A percentile compares a stretch with the other conserved stretches of the same genome.
Evolutionary conservation across 1,140 invertebrate species (phyloP).

Genomic region (Ips nitidus): DNA sequence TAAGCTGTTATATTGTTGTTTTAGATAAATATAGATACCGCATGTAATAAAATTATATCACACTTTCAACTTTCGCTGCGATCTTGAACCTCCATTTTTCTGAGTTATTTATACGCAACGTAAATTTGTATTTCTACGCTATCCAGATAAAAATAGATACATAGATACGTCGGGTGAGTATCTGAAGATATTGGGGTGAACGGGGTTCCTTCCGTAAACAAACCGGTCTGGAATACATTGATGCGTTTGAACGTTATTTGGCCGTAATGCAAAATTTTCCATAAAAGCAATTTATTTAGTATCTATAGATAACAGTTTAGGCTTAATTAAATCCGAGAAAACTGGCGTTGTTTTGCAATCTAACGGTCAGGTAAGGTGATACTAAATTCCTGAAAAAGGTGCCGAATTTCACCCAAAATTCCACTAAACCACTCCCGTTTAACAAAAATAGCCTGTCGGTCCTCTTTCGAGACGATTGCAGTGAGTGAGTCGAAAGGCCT

Average conservation of each 20-base stretch:
- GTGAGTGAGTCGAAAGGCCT: conserved; percentile 32
- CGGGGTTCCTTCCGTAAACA: conserved; percentile 3
- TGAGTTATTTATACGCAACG: too few relatives aligned
- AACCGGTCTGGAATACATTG: background rate
- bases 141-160: conserved; percentile 17
- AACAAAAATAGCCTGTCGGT: conserved; percentile 49
- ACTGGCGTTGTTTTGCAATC: too few relatives aligned
- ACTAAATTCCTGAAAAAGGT: conserved; percentile 50
- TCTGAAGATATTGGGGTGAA: conserved; percentile 4
- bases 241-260: background rate
- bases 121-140: background rate
- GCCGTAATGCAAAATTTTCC: background rate
- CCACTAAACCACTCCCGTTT: conserved; percentile 39
- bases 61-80: too few relatives aligned
- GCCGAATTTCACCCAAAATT: conserved; percentile 47
- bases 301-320: too few relatives aligned
- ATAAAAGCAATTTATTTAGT: background rate
- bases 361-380: conserved; percentile 38
- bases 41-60: too few relatives aligned
- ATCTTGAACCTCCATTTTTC: too few relatives aligned
- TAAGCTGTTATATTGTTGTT: too few relatives aligned
- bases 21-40: too few relatives aligned
- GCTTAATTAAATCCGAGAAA: too few relatives aligned
- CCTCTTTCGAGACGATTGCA: conserved; percentile 43
- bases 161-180: conserved; percentile 8